phyloP scores from a whole-genome alignment of 92 coral and sea anemone genomes.

The Epizoanthus stellaris region DNA sequence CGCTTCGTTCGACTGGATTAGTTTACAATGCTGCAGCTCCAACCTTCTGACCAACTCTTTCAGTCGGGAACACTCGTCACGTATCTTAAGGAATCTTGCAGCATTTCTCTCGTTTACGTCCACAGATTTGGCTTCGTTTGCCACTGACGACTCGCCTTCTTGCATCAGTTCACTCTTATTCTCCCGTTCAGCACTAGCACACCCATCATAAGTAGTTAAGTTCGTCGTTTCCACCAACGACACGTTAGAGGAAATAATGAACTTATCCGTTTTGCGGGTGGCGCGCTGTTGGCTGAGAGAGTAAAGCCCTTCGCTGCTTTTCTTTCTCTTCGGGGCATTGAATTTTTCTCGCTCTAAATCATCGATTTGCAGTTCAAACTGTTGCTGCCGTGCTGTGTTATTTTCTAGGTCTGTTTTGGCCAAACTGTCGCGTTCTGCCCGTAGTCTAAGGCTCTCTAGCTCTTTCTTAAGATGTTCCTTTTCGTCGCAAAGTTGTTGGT shows the following conservation, averaged over 20 bases:
- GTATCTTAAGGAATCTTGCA: background rate
- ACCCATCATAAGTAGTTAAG: background rate
- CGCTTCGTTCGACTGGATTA: background rate
- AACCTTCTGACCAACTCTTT: background rate
- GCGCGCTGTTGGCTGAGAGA: background rate
- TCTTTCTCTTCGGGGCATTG: no score
- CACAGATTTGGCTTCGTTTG: background rate
- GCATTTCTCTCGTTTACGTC: background rate
- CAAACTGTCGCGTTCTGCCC: background rate
- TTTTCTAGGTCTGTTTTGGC: background rate
- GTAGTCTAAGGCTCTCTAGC: background rate
- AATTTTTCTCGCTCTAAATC: background rate
- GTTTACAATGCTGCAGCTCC: background rate
- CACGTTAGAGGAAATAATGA: background rate
- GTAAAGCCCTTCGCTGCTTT: background rate
- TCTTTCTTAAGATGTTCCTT: background rate
- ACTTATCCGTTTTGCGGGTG: background rate
- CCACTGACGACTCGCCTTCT: background rate
- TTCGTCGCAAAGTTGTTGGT: background rate
- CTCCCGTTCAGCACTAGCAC: background rate
- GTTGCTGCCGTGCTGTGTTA: background rate
- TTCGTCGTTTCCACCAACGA: background rate
- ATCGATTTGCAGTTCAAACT: background rate
- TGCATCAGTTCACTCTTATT: background rate
- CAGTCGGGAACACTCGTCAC: background rate